phyloP scores from a whole-genome alignment of 30 jellyfish, hydroid and myxozoan genomes.

The Turritopsis dohrnii region DNA sequence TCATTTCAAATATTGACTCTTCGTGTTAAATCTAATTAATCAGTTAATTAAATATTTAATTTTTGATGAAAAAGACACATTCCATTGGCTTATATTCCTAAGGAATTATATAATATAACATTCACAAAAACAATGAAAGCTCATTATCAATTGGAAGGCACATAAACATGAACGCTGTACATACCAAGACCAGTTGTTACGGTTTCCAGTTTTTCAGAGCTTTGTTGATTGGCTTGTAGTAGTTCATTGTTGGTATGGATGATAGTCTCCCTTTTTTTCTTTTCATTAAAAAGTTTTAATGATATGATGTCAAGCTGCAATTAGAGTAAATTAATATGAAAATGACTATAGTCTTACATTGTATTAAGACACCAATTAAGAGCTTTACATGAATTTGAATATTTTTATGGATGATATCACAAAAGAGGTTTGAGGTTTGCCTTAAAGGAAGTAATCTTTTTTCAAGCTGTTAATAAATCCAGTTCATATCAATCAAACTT shows the following conservation, averaged over 20 bases:
- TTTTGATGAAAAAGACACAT: not conserved
- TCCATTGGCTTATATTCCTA: not conserved
- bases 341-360: too few relatives aligned
- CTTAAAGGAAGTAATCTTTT: too few relatives aligned
- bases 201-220: not conserved
- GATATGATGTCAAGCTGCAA: not conserved
- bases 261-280: not conserved
- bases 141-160: not conserved
- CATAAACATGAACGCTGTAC: not conserved
- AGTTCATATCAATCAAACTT: too few relatives aligned
- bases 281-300: not conserved
- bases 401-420: not conserved
- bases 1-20: not conserved
- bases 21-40: not conserved
- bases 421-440: not conserved
- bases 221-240: not conserved
- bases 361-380: not conserved
- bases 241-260: not conserved
- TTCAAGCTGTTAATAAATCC: too few relatives aligned
- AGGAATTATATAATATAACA: not conserved
- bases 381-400: not conserved
- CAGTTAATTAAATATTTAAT: not conserved
- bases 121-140: not conserved
- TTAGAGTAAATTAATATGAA: not conserved
- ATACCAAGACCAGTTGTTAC: not conserved